Percentiles rank a stretch among this genome's conserved stretches.
Evolutionary conservation across 2,113 vertebrate genomes (phyloP).

Genomic region (Amia ocellicauda): DNA sequence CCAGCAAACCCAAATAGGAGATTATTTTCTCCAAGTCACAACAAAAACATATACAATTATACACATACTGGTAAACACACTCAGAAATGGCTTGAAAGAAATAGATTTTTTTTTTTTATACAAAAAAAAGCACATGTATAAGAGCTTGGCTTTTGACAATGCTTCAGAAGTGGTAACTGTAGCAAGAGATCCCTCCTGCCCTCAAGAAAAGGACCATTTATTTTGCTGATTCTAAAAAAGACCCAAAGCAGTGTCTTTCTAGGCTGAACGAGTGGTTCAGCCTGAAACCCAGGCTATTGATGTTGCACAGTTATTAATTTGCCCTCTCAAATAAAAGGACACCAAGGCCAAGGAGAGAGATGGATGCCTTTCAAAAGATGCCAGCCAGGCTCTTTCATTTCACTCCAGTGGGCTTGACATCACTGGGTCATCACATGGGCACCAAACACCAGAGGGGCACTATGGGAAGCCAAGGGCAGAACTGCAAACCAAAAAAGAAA

Average conservation of each 20-base stretch:
- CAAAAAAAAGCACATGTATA: too few relatives aligned
- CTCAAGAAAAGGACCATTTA: constrained; percentile 1
- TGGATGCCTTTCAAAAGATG: constrained; percentile 5
- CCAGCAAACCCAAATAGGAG: too few relatives aligned
- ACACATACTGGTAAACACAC: too few relatives aligned
- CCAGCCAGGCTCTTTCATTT: constrained; percentile 3
- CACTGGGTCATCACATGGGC: constrained; percentile 6
- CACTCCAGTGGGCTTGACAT: constrained; percentile 3
- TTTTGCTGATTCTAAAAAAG: background rate
- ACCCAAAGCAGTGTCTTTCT: background rate
- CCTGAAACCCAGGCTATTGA: background rate
- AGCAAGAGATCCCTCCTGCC: background rate
- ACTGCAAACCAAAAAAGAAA: too few relatives aligned
- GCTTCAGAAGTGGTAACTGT: constrained; percentile 2
- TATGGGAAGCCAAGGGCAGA: background rate
- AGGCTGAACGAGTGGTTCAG: background rate
- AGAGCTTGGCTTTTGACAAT: background rate
- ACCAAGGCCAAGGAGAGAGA: background rate
- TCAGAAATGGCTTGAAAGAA: too few relatives aligned
- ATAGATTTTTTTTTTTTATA: too few relatives aligned
- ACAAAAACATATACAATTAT: too few relatives aligned
- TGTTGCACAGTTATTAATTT: constrained; percentile 8
- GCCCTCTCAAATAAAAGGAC: constrained; percentile 3
- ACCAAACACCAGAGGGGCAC: too few relatives aligned
- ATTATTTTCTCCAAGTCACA: too few relatives aligned